Evolutionary conservation across 1,140 invertebrate genomes (phyloP).

Genomic region (Psilanteris sp.): DNA sequence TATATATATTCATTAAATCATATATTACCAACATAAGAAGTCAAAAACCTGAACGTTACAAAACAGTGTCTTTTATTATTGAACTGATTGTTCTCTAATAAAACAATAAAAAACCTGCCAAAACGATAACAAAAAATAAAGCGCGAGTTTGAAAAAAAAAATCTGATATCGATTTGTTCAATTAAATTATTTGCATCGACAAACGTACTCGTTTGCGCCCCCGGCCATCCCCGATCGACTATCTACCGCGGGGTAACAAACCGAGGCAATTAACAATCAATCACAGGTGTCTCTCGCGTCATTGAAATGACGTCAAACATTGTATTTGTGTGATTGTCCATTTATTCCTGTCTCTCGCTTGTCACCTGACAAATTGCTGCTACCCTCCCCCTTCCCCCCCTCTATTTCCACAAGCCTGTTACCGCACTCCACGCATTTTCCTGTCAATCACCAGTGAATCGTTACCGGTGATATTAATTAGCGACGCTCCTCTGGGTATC

Average conservation of each 20-base stretch:
- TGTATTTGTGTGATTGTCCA: constrained; percentile 81
- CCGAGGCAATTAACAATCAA: constrained; percentile 81
- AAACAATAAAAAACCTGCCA: no score
- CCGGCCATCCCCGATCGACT: constrained; percentile 26
- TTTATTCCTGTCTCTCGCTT: constrained; percentile 79
- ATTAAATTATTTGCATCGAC: constrained; percentile 75
- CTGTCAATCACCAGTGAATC: constrained; percentile 64
- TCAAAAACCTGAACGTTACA: no score
- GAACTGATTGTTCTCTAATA: no score
- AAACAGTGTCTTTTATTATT: no score
- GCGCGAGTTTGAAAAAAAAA: constrained; percentile 42
- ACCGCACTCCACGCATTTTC: constrained; percentile 64
- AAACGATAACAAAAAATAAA: no score
- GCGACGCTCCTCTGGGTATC: constrained; percentile 63
- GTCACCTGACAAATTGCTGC: constrained; percentile 79
- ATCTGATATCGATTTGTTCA: constrained; percentile 71
- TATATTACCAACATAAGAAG: no score
- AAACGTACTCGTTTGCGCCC: constrained; percentile 54
- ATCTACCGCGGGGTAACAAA: constrained; percentile 76
- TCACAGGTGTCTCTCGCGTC: constrained; percentile 79
- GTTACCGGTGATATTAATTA: constrained; percentile 65
- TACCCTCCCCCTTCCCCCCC: constrained; percentile 33
- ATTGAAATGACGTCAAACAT: constrained; percentile 81
- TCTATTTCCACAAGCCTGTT: constrained; percentile 60
- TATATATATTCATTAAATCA: no score